Evolutionary conservation across 1,140 invertebrate species (phyloP).

Genomic region (Telenomus remus): DNA sequence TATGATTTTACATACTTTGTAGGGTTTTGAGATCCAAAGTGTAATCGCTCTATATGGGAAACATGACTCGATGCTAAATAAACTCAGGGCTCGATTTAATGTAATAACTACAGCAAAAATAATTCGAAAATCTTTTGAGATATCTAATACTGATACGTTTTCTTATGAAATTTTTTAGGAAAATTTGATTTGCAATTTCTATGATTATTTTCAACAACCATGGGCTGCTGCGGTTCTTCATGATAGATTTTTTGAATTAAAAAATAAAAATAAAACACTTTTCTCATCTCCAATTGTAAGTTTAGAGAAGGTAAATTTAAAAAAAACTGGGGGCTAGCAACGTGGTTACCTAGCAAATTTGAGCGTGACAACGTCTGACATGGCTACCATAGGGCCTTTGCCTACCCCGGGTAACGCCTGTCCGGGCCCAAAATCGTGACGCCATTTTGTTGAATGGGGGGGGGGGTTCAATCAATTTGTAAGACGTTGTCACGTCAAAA

Average conservation of each 20-base stretch:
- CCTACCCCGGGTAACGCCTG: too few relatives aligned
- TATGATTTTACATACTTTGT: background rate
- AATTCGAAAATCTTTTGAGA: too few relatives aligned
- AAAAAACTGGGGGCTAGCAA: too few relatives aligned
- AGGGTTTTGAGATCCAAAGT: conserved; percentile 75
- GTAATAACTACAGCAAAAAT: conserved; percentile 64
- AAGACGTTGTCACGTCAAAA: too few relatives aligned
- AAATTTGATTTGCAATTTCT: background rate
- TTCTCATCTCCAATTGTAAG: background rate
- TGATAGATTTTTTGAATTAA: background rate
- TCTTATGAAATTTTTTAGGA: background rate
- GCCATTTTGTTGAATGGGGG: too few relatives aligned
- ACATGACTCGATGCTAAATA: conserved; percentile 80
- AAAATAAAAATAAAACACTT: background rate
- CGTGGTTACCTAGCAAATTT: too few relatives aligned
- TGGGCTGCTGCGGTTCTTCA: background rate
- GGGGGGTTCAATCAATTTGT: too few relatives aligned
- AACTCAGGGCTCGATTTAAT: conserved; percentile 76
- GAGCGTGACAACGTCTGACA: too few relatives aligned
- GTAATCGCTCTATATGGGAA: conserved; percentile 78
- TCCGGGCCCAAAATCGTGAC: too few relatives aligned
- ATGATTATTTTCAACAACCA: background rate
- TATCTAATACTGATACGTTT: too few relatives aligned
- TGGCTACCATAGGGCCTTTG: too few relatives aligned
- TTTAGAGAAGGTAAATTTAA: background rate